Base-by-base conservation (phyloP, 2,797 vertebrate species). In the Anguilla obscura region DNA sequence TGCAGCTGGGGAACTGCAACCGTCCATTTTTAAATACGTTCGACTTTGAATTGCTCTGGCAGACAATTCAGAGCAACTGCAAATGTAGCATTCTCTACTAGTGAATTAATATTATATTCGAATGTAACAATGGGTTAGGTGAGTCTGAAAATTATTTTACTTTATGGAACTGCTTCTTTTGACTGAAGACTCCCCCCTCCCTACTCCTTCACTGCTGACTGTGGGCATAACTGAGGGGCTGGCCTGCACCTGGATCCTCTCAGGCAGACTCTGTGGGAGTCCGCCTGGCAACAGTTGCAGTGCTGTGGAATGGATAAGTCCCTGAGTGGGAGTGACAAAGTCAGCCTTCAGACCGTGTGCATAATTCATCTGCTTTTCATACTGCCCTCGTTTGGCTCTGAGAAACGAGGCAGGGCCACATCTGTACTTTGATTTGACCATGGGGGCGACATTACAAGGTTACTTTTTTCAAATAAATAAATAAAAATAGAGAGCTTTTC, bases 351-450 rank as follows among this genome's bases (percentile, higher is more conserved):
- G 79, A 82, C 79, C 7, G 24, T 84, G 66, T 58, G 87, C 48
- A 85, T 74, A 74, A 88, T 85, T 71, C 63, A 79, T 54, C 52
- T 50, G 63, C 87, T 88, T 88, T 54, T 82, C 79, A 48, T 24
- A 50, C n/a, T n/a, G 40, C 79, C 79, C 79, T 82, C 6, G 79
- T 82, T n/a, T 82, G 79, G 40, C 79, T 82, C 79, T 5, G 45
- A 24, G 45, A 6, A 50, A 10, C 79, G 18, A 45, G 1, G 1
- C 45, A 50, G 45, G 9, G 2, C 45, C 0, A 50, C 50, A 6
- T 5, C 40, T 21, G 21, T 12, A 45, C 40, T 82, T 82, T 50
- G 2, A 82, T 50, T n/a, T n/a, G 21, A 50, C 40, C 79, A 79
- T 4, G 18, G 40, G 36, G 33, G 74, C 7, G 4, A 36, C 16